Base-by-base conservation (phyloP, 2,797 vertebrate genomes). In the Smutsia temminckii region DNA sequence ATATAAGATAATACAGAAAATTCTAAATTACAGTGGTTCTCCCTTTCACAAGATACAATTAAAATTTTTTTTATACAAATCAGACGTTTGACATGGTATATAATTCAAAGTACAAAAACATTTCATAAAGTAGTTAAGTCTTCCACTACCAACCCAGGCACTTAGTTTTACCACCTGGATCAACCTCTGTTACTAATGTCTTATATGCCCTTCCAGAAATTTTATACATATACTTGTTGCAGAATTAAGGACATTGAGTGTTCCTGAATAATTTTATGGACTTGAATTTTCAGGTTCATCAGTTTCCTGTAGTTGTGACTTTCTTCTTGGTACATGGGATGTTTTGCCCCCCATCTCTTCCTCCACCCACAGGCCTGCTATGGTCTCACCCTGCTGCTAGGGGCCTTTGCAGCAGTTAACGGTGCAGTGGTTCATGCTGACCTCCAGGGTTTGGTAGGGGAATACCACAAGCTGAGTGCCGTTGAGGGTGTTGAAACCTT, bases 241-340 rank as follows among this genome's bases (percentile, higher is more conserved):
- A 77, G 14, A 68, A 77, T 84, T 89, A 86, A 91, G 37, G 27
- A 68, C n/a, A 78, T 78, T 93, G 12, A 66, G 4, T 93, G 59
- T 86, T 86, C 8, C 64, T 89, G 25, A 87, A 29, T 87, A 78
- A 87, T 20, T 25, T 94, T 92, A 86, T 6, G 69, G 83, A 89
- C 17, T 78, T 94, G n/a, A 69, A 63, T 90, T 96, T 93, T 93
- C 72, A 95, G 63, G 42, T 66, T 79, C 89, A 40, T 63, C 6
- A 42, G 5, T 91, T 94, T 93, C 17, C 88, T 77, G 74, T 8
- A 34, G 32, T 77, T 72, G 21, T 80, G 72, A 71, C 88, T 95
- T 27, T 72, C 85, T 89, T 32, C 18, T 34, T 93, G 71, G 29
- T 59, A 55, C 9, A 32, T 46, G 75, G 32, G 61, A 37, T 89